Evolutionary conservation across 1,140 invertebrate genomes (phyloP).

Genomic region (Antheraea mylitta): DNA sequence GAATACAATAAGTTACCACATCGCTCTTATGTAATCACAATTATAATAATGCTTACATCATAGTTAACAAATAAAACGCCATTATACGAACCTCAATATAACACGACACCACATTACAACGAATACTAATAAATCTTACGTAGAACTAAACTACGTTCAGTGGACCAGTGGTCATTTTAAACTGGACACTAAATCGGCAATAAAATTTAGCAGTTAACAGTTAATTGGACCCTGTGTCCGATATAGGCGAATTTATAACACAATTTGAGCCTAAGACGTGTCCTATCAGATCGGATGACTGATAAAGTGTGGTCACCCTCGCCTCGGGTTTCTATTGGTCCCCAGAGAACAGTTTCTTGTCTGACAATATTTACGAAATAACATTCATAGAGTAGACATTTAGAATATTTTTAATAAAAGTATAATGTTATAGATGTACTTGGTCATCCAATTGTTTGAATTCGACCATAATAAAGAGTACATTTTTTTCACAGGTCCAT

Average conservation of each 20-base stretch:
- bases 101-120: constrained; percentile 24
- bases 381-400: not conserved
- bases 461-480: no score
- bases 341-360: constrained; percentile 55
- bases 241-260: constrained; percentile 36
- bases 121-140: constrained; percentile 44
- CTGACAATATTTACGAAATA: constrained; percentile 27
- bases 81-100: constrained; percentile 11
- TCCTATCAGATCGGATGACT: constrained; percentile 52
- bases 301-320: constrained; percentile 64
- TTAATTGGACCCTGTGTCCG: constrained; percentile 63
- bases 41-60: not conserved
- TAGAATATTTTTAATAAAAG: not conserved
- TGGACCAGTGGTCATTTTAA: constrained; percentile 53
- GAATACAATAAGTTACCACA: no score
- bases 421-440: no score
- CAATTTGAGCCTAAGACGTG: constrained; percentile 29
- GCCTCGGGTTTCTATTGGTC: constrained; percentile 48
- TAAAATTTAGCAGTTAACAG: constrained; percentile 65
- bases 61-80: not conserved
- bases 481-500: no score
- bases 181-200: constrained; percentile 63
- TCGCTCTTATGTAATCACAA: not conserved
- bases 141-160: constrained; percentile 49
- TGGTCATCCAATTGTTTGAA: no score